Conservation (phyloP, 2,888 invertebrate genomes). For the Aquatica leii region DNA sequence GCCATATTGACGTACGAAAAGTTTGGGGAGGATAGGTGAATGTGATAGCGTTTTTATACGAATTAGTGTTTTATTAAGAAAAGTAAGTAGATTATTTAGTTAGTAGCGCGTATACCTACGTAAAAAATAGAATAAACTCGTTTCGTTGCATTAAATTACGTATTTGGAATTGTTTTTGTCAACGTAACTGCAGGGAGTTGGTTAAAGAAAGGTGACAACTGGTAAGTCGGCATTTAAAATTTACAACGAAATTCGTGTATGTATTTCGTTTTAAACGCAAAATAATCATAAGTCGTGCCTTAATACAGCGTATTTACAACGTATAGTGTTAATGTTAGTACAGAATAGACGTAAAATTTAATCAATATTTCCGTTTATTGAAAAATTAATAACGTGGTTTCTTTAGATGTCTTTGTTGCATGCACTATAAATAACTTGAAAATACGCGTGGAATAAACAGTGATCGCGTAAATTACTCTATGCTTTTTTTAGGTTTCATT, state of each 20-base stretch:
- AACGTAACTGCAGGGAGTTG: constrained; percentile 64
- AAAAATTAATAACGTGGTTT: constrained; percentile 54
- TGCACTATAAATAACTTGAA: constrained; percentile 22
- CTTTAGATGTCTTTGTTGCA: constrained; percentile 51
- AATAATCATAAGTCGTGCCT: not conserved
- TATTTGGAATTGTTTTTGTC: constrained; percentile 46
- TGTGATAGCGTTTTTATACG: constrained; percentile 73
- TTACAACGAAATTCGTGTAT: constrained; percentile 18
- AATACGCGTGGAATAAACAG: not conserved
- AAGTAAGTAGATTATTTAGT: constrained; percentile 57
- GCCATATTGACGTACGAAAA: constrained; percentile 86
- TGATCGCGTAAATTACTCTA: not conserved
- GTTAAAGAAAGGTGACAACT: constrained; percentile 64
- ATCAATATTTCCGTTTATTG: constrained; percentile 57
- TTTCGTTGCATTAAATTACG: constrained; percentile 8
- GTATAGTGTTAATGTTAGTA: constrained; percentile 1
- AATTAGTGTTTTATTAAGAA: constrained; percentile 61
- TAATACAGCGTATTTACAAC: not conserved
- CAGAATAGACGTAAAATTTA: constrained; percentile 20
- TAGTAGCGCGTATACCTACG: not conserved
- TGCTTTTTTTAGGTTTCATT: constrained; percentile 50
- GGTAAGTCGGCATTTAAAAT: constrained; percentile 64
- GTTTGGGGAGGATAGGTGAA: constrained; percentile 73
- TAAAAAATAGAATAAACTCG: not conserved
- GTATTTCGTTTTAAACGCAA: not conserved